Evolutionary conservation across 2,113 vertebrate species (phyloP).

Genomic region (Thermophis baileyi): DNA sequence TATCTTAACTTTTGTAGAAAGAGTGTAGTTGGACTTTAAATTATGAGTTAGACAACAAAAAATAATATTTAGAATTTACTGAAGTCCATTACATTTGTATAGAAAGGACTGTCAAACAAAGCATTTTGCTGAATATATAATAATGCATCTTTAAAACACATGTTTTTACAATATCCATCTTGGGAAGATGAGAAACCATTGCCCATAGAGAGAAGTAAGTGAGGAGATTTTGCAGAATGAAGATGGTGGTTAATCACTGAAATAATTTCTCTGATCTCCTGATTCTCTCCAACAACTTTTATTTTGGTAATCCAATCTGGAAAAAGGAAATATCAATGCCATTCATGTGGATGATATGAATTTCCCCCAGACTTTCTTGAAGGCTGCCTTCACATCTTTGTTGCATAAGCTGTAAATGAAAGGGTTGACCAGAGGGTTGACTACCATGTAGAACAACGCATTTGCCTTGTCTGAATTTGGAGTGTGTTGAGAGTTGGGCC

Average conservation of each 20-base stretch:
- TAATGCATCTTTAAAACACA: no score
- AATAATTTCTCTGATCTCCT: not conserved
- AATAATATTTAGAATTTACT: no score
- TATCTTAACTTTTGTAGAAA: no score
- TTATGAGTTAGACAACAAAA: no score
- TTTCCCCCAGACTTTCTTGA: constrained; percentile 12
- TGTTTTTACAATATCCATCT: no score
- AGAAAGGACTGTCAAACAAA: no score
- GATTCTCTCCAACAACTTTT: not conserved
- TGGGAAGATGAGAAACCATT: not conserved
- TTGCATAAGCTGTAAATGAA: constrained; percentile 49
- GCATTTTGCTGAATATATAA: no score
- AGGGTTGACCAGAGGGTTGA: constrained; percentile 45
- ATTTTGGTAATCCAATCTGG: not conserved
- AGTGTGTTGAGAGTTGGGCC: constrained; percentile 41
- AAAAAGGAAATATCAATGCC: not conserved
- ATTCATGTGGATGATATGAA: not conserved
- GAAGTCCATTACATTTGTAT: no score
- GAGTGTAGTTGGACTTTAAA: no score
- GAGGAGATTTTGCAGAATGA: not conserved
- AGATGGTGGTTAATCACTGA: not conserved
- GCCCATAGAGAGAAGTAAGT: not conserved
- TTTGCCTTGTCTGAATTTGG: constrained; percentile 51
- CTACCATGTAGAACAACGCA: constrained; percentile 55
- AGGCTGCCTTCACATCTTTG: constrained; percentile 45